Evolutionary conservation across 2,888 invertebrate genomes (phyloP).

Genomic region (Gastrophysa polygoni): DNA sequence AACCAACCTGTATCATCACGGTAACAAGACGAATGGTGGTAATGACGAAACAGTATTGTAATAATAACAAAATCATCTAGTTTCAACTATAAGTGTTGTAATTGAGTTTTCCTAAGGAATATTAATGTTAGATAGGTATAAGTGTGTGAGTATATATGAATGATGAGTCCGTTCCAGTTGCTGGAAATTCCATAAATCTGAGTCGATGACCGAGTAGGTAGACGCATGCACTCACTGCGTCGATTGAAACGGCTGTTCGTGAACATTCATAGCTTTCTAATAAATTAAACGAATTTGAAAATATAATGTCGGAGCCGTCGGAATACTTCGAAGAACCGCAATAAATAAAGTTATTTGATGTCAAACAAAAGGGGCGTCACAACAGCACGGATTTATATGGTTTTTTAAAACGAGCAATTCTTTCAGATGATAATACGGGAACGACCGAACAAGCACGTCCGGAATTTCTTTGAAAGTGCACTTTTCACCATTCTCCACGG

Average conservation of each 20-base stretch:
- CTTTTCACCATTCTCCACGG: conserved; percentile 16
- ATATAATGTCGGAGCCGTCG: conserved; percentile 12
- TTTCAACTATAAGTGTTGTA: too few species aligned
- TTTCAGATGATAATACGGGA: conserved; percentile 36
- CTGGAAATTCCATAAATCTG: neutral
- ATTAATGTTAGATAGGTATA: too few species aligned
- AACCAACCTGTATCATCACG: too few species aligned
- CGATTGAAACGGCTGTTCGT: neutral
- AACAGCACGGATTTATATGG: conserved; percentile 31
- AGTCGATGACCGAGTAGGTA: neutral
- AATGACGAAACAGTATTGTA: too few species aligned
- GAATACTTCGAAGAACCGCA: conserved; percentile 28
- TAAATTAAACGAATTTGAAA: conserved; percentile 15
- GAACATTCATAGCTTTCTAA: conserved; percentile 9
- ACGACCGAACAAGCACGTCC: conserved; percentile 34
- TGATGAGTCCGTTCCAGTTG: too few species aligned
- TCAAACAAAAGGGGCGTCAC: conserved; percentile 31
- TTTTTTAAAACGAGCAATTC: conserved; percentile 37
- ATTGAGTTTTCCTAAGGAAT: too few species aligned
- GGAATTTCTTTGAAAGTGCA: conserved; percentile 32
- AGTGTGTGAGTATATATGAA: too few species aligned
- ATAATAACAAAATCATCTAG: too few species aligned
- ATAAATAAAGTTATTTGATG: conserved; percentile 34
- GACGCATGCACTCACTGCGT: neutral
- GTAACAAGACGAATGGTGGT: too few species aligned